Percentiles rank a stretch among this genome's conserved stretches.
Conservation (phyloP, 2,888 invertebrate species). For the Drosophila phalerata region DNA sequence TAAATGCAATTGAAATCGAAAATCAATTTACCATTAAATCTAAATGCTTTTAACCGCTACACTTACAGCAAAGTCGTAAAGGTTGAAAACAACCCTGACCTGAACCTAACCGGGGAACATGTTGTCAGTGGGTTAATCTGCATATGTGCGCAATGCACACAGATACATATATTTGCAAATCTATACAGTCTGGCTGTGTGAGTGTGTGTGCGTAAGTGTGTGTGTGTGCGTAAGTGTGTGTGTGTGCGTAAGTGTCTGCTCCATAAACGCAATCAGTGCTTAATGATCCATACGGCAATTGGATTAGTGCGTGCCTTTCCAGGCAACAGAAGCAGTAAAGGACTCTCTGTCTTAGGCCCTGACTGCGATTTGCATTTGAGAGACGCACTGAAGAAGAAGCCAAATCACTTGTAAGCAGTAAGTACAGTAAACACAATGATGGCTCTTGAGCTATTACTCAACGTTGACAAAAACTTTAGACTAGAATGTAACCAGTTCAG, state of each 20-base stretch:
- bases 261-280: constrained; percentile 75
- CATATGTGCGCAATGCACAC: constrained; percentile 38
- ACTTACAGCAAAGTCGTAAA: constrained; percentile 29
- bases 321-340: constrained; percentile 35
- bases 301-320: constrained; percentile 65
- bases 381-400: constrained; percentile 11
- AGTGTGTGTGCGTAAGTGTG: background rate
- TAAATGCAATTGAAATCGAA: constrained; percentile 32
- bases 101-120: background rate
- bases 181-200: background rate
- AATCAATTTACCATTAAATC: constrained; percentile 49
- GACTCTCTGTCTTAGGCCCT: constrained; percentile 1
- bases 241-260: constrained; percentile 41
- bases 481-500: too few species aligned
- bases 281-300: constrained; percentile 77
- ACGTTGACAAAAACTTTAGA: background rate
- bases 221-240: constrained; percentile 5
- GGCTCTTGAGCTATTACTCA: background rate
- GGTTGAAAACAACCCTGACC: constrained; percentile 12
- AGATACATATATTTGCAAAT: too few species aligned
- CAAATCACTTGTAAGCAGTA: constrained; percentile 10
- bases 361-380: constrained; percentile 46
- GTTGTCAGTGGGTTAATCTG: constrained; percentile 41
- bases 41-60: constrained; percentile 37
- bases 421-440: constrained; percentile 7